Base-by-base conservation (phyloP, 2,888 invertebrate genomes). In the Brassicogethes aeneus region DNA sequence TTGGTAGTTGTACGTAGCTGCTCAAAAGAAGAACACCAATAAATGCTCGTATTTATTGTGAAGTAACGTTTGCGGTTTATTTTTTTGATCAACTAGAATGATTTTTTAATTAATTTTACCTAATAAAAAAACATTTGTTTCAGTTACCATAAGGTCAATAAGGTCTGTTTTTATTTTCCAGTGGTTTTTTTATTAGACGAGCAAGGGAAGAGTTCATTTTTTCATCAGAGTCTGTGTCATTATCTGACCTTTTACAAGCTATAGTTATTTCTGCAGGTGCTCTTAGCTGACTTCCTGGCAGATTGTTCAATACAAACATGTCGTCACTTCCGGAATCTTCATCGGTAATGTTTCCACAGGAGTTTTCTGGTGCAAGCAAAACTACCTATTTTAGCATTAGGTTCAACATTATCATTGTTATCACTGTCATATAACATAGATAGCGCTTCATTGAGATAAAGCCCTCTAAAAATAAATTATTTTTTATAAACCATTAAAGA, bases 401-500 rank as follows among this genome's bases (percentile, higher is more conserved):
- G 16, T 35, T 10, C 12, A 30, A 29, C 30, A 37, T 3, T n/a
- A n/a, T n/a, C n/a, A n/a, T n/a, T n/a, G 30, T 14, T 41, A 31
- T 48, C 44, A 29, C 43, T 40, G 12, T 45, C 48, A 41, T 48
- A 44, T 17, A 48, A 16, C 30, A 36, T 31, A 3, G 8, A n/a
- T 3, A 43, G 15, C 8, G 36, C 34, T 15, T 43, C 32, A 17
- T 41, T 17, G 5, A 43, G 34, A 10, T 36, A 37, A 15, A 43
- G 37, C 7, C 37, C 37, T 15, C 41, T 43, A 30, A 31, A 40
- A 42, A n/a, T n/a, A n/a, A n/a, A n/a, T n/a, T n/a, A n/a, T n/a
- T n/a, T n/a, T n/a, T n/a, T n/a, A n/a, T n/a, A n/a, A n/a, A n/a
- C n/a, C n/a, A n/a, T n/a, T n/a, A n/a, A n/a, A n/a, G n/a, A n/a